phyloP scores from a whole-genome alignment of 2,797 vertebrate species.

The Phoxinus dragarum region DNA sequence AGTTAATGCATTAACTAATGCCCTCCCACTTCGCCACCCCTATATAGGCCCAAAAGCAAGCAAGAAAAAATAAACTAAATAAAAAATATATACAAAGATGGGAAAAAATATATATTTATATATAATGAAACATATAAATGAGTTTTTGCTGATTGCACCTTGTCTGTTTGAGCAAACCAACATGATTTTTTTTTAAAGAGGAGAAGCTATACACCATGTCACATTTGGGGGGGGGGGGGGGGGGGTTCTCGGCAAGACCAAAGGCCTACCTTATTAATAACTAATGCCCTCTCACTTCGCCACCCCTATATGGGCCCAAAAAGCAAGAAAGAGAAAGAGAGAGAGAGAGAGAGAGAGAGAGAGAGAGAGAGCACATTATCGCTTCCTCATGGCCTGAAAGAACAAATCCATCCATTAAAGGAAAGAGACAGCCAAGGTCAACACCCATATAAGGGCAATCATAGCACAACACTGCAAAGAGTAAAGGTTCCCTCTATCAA shows the following conservation, averaged over 20 bases:
- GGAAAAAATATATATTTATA: too few relatives aligned
- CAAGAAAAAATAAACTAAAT: too few relatives aligned
- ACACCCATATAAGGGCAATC: slow-evolving; percentile 54
- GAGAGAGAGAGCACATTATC: slow-evolving; percentile 34
- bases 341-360: slow-evolving; percentile 11
- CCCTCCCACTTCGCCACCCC: too few relatives aligned
- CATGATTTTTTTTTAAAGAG: slow-evolving; percentile 9
- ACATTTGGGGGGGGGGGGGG: too few relatives aligned
- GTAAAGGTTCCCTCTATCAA: slow-evolving; percentile 54
- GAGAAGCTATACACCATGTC: slow-evolving; percentile 13
- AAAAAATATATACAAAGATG: background rate
- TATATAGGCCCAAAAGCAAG: too few relatives aligned
- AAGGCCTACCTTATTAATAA: too few relatives aligned
- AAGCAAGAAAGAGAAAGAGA: too few relatives aligned
- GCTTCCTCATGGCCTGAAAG: slow-evolving; percentile 51
- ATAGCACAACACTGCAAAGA: slow-evolving; percentile 48
- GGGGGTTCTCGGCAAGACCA: too few relatives aligned
- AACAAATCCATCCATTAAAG: slow-evolving; percentile 61
- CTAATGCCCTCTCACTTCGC: too few relatives aligned
- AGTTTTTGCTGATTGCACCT: slow-evolving; percentile 6
- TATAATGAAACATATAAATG: slow-evolving; percentile 3
- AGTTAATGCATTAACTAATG: too few relatives aligned
- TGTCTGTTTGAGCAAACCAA: slow-evolving; percentile 9
- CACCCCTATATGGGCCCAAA: too few relatives aligned
- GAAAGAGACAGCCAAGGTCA: slow-evolving; percentile 57